Evolutionary conservation across 37 sponge, comb jelly and placozoan species (phyloP).

Genomic region (Corticium candelabrum): DNA sequence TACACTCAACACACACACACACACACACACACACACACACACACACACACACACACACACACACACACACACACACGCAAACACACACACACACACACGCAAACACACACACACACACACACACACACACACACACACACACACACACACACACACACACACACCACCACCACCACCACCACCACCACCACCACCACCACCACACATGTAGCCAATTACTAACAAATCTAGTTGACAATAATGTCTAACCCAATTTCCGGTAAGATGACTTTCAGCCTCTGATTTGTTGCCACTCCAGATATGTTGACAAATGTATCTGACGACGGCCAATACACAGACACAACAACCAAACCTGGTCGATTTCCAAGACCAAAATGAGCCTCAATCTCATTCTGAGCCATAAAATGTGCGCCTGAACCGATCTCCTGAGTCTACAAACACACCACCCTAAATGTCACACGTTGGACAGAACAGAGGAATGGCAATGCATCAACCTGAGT

Average conservation of each 20-base stretch:
- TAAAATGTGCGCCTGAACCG: constrained; percentile 6
- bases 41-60: background rate
- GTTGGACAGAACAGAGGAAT: background rate
- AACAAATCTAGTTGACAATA: too few species aligned
- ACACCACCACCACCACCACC: background rate
- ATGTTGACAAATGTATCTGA: background rate
- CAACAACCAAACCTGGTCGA: background rate
- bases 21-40: background rate
- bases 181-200: background rate
- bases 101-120: too few species aligned
- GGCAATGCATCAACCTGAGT: background rate
- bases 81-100: too few species aligned
- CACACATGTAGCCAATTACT: too few species aligned
- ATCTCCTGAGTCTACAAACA: background rate
- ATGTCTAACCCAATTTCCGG: background rate
- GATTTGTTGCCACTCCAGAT: background rate
- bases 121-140: constrained; percentile 5
- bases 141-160: constrained; percentile 2
- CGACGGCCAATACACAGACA: background rate
- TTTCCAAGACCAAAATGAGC: constrained; percentile 9
- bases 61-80: constrained; percentile 3
- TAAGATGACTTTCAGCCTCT: background rate
- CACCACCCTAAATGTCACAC: background rate
- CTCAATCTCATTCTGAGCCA: constrained; percentile 3
- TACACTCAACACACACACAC: background rate